A percentile compares a stretch with the other conserved stretches of the same genome.
phyloP scores from a whole-genome alignment of 2,113 vertebrate species.

The Pristiophorus japonicus region DNA sequence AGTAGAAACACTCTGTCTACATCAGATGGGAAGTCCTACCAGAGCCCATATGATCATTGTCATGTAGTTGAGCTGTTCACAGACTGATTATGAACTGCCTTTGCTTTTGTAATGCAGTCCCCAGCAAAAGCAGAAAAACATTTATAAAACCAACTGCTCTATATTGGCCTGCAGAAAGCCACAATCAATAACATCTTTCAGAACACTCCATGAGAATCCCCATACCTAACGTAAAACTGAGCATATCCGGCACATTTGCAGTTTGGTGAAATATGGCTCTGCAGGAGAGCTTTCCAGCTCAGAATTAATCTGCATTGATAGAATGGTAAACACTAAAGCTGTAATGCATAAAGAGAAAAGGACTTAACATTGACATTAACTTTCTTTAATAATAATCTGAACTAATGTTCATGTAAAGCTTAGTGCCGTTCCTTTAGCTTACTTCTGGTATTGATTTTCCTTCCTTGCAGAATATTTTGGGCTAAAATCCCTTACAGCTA shows the following conservation, averaged over 20 bases:
- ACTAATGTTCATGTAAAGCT: not conserved
- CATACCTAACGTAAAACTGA: not conserved
- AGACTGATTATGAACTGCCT: not conserved
- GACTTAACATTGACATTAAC: not conserved
- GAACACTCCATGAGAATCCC: not conserved
- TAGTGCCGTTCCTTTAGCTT: not conserved
- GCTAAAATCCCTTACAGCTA: not conserved
- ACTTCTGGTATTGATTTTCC: not conserved
- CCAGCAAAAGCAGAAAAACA: not conserved
- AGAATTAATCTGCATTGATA: not conserved
- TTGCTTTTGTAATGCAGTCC: not conserved
- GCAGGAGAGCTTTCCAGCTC: not conserved
- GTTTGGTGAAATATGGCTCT: slow-evolving; percentile 12
- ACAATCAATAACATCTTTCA: not conserved
- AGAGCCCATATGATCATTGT: not conserved
- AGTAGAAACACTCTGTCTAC: not conserved
- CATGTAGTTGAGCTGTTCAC: not conserved
- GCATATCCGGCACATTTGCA: not conserved
- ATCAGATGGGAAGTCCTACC: not conserved
- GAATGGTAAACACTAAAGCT: not conserved
- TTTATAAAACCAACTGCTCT: not conserved
- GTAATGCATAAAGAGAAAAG: not conserved
- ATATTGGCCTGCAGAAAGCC: not conserved
- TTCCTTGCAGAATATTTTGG: slow-evolving; percentile 33
- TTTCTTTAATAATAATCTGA: not conserved